Evolutionary conservation across 1,140 invertebrate species (phyloP).

Genomic region (Cotesia chilonis): DNA sequence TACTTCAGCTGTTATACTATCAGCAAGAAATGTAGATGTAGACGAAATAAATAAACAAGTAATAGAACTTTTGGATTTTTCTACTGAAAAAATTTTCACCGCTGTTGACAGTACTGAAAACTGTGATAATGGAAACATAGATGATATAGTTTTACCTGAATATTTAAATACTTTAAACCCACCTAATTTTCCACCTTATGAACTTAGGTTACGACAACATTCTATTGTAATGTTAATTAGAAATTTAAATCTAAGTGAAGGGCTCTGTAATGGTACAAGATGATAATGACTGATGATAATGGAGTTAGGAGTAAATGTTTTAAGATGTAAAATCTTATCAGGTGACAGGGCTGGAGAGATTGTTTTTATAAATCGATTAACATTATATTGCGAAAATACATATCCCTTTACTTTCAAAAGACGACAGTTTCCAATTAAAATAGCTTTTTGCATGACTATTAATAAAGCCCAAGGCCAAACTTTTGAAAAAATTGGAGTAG

Average conservation of each 20-base stretch:
- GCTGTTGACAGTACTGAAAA: constrained; percentile 30
- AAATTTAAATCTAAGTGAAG: constrained; percentile 32
- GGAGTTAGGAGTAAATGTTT: constrained; percentile 38
- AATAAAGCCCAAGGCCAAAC: constrained; percentile 59
- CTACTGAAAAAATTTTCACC: background rate
- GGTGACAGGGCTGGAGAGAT: constrained; percentile 37
- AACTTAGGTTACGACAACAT: no score
- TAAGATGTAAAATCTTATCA: constrained; percentile 21
- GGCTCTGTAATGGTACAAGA: constrained; percentile 39
- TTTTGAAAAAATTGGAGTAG: constrained; percentile 46
- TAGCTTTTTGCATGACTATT: constrained; percentile 66
- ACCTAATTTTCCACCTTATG: constrained; percentile 20
- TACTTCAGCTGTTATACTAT: no score
- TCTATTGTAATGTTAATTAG: constrained; percentile 27
- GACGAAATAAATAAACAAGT: no score
- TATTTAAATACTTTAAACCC: constrained; percentile 31
- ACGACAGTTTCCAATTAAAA: constrained; percentile 44
- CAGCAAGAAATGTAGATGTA: no score
- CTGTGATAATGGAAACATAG: constrained; percentile 16
- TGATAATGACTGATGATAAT: constrained; percentile 37
- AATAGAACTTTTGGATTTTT: no score
- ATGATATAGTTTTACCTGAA: constrained; percentile 29
- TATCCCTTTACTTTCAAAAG: constrained; percentile 33
- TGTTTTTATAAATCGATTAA: constrained; percentile 37
- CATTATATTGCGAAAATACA: constrained; percentile 12